Evolutionary conservation across 2,113 vertebrate genomes (phyloP).

Genomic region (western clawed frog (Xenopus tropicalis)): DNA sequence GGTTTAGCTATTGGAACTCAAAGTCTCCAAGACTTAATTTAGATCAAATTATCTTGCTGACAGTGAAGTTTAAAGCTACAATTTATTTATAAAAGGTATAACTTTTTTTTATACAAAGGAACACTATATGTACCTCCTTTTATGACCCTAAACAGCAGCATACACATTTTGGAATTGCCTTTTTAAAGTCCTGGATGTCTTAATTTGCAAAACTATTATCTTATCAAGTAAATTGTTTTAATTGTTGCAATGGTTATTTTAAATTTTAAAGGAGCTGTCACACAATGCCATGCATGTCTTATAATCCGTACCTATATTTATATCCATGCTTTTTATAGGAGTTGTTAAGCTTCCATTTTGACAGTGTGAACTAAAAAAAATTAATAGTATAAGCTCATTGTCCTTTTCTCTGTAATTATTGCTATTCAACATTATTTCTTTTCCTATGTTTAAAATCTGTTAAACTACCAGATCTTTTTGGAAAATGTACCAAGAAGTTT

Average conservation of each 20-base stretch:
- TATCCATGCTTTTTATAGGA: not conserved
- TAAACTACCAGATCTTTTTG: not conserved
- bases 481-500: not conserved
- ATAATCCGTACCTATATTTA: not conserved
- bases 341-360: not conserved
- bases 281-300: not conserved
- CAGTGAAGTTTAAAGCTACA: constrained; percentile 3
- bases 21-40: constrained; percentile 10
- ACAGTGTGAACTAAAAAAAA: not conserved
- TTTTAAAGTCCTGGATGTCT: not conserved
- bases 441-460: not conserved
- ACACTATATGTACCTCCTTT: not conserved
- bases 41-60: constrained; percentile 14
- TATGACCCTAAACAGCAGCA: too few relatives aligned
- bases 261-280: not conserved
- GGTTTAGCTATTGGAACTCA: constrained; percentile 1
- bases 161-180: not conserved
- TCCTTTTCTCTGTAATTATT: not conserved
- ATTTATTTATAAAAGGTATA: constrained; percentile 16
- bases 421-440: not conserved
- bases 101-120: constrained; percentile 7
- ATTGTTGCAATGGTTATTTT: not conserved
- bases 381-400: not conserved
- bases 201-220: not conserved
- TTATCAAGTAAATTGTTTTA: constrained; percentile 2